Evolutionary conservation across 2,113 vertebrate species (phyloP), one percentile per base, ranked within the genome.

Genomic region (Triplophysa siluroides): DNA sequence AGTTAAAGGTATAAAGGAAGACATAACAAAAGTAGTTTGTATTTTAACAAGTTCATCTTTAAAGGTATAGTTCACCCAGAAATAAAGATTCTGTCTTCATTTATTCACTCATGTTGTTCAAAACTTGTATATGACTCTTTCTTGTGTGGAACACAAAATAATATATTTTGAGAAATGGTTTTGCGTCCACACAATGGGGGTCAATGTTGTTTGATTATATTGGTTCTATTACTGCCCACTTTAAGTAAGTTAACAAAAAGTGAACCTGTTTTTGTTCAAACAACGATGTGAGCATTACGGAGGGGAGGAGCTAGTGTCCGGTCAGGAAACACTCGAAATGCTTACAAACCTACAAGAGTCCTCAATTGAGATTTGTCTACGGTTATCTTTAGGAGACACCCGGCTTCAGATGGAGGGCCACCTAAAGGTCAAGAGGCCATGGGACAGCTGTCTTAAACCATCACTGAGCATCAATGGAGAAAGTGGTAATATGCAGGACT

Each of bases 311-410:
- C 78, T 94, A 47, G 64, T 94, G 5, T 80, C 78, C 26, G 88
- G 84, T 85, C 90, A 85, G 10, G 92, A 95, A 85, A 88, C 86
- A n/a, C 88, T 97, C 33, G 69, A 54, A 3, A 81, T 78, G 7
- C 80, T 93, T 23, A 73, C 62, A 43, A 33, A 45, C 3, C 83
- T 92, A 45, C 93, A 93, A 83, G 89, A 93, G 19, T 85, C n/a
- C 45, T 96, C 94, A 93, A 56, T 63, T 19, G 86, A 93, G 21
- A 70, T 90, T 78, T 92, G 90, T 41, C 69, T 90, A 41, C 87
- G 60, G 12, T 75, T 97, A n/a, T n/a, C 33, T 90, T 94, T 63
- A 73, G 70, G 47, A 91, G 93, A 73, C 95, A 96, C 83, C 82
- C 21, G 58, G 86, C 60, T 81, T 66, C 90, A 4, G 80, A 93